Percentiles rank a stretch among this genome's conserved stretches.
phyloP scores from a whole-genome alignment of 2,888 invertebrate genomes.

The Anthophora plumipes region DNA sequence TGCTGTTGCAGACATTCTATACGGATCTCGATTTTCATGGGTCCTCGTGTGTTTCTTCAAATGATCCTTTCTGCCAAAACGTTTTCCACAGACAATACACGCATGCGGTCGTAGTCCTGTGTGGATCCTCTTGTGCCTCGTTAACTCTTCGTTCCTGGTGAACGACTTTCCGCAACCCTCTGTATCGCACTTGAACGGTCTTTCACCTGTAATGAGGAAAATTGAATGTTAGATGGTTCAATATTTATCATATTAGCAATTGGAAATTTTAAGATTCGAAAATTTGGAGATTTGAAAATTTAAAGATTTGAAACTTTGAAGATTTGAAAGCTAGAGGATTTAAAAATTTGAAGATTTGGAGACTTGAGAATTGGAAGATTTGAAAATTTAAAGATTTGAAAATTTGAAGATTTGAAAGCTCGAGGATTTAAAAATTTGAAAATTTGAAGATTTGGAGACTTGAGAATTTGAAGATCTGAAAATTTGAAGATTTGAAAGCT shows the following conservation, averaged over 20 bases:
- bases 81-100: conserved; percentile 95
- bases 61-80: conserved; percentile 97
- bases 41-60: conserved; percentile 97
- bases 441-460: no score
- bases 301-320: neutral
- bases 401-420: no score
- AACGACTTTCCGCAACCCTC: conserved; percentile 95
- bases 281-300: neutral
- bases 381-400: no score
- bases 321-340: no score
- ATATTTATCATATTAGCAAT: no score
- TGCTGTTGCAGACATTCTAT: conserved; percentile 64
- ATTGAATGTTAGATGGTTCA: neutral
- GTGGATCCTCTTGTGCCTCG: conserved; percentile 95
- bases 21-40: conserved; percentile 85
- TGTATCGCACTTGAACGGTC: conserved; percentile 95
- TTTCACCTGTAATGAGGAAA: conserved; percentile 87
- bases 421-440: no score
- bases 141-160: conserved; percentile 96
- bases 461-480: no score
- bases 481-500: no score
- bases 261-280: neutral
- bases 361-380: no score
- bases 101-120: conserved; percentile 94
- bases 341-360: no score